These are phyloP conservation scores for Escarpia spicata DNA, from an alignment of 2,888 invertebrate genomes.

Conservation along the genomic window DNA sequence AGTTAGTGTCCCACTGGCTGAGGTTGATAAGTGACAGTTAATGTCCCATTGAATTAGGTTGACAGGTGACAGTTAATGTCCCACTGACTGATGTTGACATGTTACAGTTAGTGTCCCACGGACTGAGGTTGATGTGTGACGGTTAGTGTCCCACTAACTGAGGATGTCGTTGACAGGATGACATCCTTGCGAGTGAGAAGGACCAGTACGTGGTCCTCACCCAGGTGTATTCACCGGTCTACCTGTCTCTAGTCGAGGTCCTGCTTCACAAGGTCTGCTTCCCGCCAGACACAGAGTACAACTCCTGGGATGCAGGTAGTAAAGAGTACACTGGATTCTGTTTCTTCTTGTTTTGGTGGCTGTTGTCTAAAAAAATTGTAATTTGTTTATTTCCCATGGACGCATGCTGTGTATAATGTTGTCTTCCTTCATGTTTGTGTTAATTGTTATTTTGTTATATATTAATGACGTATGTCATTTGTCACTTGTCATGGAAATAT, in stretches of 20 bases:
- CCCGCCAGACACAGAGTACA: constrained; percentile 72
- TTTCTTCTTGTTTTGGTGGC: not conserved
- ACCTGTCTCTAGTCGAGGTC: constrained; percentile 79
- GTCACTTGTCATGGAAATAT: no score
- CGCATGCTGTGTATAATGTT: not conserved
- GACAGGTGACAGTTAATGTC: no score
- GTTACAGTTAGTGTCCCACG: no score
- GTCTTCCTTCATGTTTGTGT: not conserved
- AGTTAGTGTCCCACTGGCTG: no score
- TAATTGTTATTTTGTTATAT: not conserved
- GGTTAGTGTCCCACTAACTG: no score
- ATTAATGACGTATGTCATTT: not conserved
- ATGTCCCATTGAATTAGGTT: no score
- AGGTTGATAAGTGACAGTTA: no score
- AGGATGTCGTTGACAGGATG: constrained; percentile 36
- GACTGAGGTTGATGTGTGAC: no score
- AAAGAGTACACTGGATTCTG: not conserved
- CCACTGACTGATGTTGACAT: no score
- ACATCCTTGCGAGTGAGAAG: constrained; percentile 37
- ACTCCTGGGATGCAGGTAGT: constrained; percentile 62
- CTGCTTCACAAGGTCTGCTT: constrained; percentile 83
- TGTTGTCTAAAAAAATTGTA: not conserved
- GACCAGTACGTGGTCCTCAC: constrained; percentile 58
- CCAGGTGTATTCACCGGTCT: constrained; percentile 78
- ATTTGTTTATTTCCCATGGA: not conserved